Conservation (phyloP, 2,888 invertebrate species). For the Hemithea aestivaria region DNA sequence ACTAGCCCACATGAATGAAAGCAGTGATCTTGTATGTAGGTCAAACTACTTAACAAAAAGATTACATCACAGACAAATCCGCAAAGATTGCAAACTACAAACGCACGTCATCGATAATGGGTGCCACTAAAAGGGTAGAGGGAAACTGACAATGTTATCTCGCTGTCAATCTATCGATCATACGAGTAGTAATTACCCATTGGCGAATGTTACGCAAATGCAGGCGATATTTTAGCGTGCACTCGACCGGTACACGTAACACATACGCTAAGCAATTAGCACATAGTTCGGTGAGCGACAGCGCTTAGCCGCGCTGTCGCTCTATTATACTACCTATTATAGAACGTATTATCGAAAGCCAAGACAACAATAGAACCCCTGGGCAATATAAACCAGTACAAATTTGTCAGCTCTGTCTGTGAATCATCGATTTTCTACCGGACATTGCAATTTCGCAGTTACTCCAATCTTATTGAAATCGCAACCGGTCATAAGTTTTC, state of each 20-base stretch:
- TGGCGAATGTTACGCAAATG: constrained; percentile 51
- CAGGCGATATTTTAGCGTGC: constrained; percentile 57
- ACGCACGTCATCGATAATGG: constrained; percentile 12
- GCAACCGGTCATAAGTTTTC: constrained; percentile 37
- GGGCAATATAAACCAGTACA: constrained; percentile 46
- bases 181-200: constrained; percentile 48
- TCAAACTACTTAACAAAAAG: constrained; percentile 1
- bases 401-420: constrained; percentile 35
- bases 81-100: neutral
- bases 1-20: too few species aligned
- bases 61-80: constrained; percentile 14
- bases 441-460: constrained; percentile 37
- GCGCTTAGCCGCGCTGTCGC: too few species aligned
- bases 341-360: constrained; percentile 58
- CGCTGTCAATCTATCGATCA: constrained; percentile 57
- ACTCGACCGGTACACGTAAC: constrained; percentile 58
- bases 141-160: constrained; percentile 56
- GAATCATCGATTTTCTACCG: constrained; percentile 35
- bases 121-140: constrained; percentile 34
- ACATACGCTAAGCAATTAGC: constrained; percentile 68
- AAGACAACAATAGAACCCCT: constrained; percentile 46
- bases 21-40: too few species aligned
- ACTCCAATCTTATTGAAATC: constrained; percentile 23
- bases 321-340: too few species aligned
- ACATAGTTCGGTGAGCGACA: constrained; percentile 67